Evolutionary conservation across 1,140 invertebrate species (phyloP).

Genomic region (Vanessa tameamea): DNA sequence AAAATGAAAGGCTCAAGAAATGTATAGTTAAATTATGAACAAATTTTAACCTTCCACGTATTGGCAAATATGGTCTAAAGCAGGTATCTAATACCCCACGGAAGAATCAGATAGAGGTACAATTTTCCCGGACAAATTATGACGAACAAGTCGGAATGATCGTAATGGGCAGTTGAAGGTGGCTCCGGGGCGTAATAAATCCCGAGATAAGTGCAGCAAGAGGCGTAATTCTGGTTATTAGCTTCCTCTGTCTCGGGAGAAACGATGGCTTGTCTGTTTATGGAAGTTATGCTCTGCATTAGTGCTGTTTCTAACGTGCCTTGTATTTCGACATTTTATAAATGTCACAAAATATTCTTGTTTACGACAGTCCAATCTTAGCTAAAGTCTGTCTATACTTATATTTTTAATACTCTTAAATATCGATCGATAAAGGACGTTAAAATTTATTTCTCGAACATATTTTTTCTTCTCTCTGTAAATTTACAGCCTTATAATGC

Average conservation of each 20-base stretch:
- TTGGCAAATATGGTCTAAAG: neutral
- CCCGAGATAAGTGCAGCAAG: constrained; percentile 34
- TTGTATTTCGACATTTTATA: neutral
- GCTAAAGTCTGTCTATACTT: too few species aligned
- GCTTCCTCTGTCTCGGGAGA: constrained; percentile 24
- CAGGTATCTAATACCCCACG: constrained; percentile 12
- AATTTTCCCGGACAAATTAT: constrained; percentile 45
- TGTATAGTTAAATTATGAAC: neutral
- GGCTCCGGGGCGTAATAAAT: constrained; percentile 39
- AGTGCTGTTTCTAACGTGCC: neutral
- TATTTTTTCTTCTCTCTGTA: too few species aligned
- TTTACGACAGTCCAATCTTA: neutral
- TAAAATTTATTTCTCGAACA: too few species aligned
- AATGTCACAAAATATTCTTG: neutral
- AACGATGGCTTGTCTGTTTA: constrained; percentile 18
- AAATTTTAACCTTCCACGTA: neutral
- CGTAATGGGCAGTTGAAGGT: constrained; percentile 41
- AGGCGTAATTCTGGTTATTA: constrained; percentile 42
- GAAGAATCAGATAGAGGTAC: constrained; percentile 39
- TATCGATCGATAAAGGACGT: too few species aligned
- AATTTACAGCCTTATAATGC: too few species aligned
- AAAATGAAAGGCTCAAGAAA: neutral
- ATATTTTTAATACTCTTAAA: too few species aligned
- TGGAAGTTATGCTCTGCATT: constrained; percentile 2
- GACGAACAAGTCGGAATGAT: constrained; percentile 34